Percentiles rank a stretch among this genome's conserved stretches.
These are phyloP conservation scores for Zaprionus gabonicus DNA, from an alignment of 1,140 invertebrate species.

Conservation along the genomic window DNA sequence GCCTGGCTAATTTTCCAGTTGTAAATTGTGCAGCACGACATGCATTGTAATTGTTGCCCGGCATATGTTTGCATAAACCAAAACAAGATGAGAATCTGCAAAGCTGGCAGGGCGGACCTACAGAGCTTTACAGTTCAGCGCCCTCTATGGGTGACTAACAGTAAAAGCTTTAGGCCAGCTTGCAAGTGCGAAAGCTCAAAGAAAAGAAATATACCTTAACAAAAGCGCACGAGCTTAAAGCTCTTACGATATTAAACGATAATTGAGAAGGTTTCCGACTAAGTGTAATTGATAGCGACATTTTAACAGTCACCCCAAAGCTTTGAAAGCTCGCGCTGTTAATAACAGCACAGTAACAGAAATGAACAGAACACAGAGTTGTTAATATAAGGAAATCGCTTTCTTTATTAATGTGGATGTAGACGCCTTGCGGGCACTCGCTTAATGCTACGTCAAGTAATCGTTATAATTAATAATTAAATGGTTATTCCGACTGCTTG, in stretches of 20 bases:
- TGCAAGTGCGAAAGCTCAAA: neutral
- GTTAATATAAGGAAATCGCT: constrained; percentile 77
- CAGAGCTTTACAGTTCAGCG: constrained; percentile 1
- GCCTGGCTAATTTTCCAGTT: neutral
- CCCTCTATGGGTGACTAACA: constrained; percentile 15
- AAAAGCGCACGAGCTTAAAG: constrained; percentile 1
- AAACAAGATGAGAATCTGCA: neutral
- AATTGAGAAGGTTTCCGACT: too few species aligned
- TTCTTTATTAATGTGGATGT: constrained; percentile 74
- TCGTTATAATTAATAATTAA: constrained; percentile 74
- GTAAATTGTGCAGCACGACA: constrained; percentile 17
- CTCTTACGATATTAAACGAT: neutral
- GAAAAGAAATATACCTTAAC: neutral
- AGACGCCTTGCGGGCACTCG: constrained; percentile 32
- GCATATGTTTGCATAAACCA: neutral
- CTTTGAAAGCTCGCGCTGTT: constrained; percentile 13
- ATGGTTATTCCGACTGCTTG: constrained; percentile 39
- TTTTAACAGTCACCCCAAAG: neutral
- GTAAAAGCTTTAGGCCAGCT: neutral
- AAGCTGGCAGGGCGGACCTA: neutral
- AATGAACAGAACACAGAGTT: constrained; percentile 2
- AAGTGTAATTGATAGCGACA: neutral
- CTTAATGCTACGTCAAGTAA: constrained; percentile 72
- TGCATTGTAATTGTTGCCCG: neutral
- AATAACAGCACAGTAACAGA: neutral